Evolutionary conservation across 2,797 vertebrate species (phyloP), one percentile per base, ranked within the genome.

Genomic region (Coilia nasus): DNA sequence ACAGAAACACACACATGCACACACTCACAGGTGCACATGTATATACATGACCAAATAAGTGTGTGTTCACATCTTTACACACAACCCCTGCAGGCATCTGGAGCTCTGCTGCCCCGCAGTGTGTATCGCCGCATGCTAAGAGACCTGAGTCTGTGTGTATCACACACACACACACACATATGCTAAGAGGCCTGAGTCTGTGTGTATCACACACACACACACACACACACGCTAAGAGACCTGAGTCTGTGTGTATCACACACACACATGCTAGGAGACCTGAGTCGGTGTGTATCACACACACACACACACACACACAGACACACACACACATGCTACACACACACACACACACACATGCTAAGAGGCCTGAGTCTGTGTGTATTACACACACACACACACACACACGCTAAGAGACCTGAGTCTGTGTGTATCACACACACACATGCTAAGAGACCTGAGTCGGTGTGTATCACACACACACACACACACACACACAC

Each of bases 381-480:
- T n/a, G n/a, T n/a, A n/a, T n/a, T n/a, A n/a, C n/a, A n/a, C n/a
- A n/a, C n/a, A n/a, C n/a, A n/a, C n/a, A n/a, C n/a, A n/a, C n/a
- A n/a, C n/a, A n/a, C 62, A 71, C 80, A 82, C 46, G 82, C 82
- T 89, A 85, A 89, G 84, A 82, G 83, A 88, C 88, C 89, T 81
- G 44, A 57, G 25, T 67, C 11, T 67, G 62, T 67, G 62, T 67
- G 25, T 28, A 25, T 28, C n/a, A n/a, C n/a, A n/a, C n/a, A n/a
- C n/a, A n/a, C n/a, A n/a, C n/a, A n/a, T n/a, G 81, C 82, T 88
- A 85, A 89, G 83, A 82, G 83, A 88, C 88, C 89, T 81, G 44
- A 60, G 25, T 67, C 11, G 28, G 50, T 54, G 50, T 54, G 50
- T 54, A 54, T 54, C n/a, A n/a, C n/a, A n/a, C n/a, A n/a, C n/a